phyloP scores from a whole-genome alignment of 2,797 vertebrate species.

The Leontopithecus rosalia region DNA sequence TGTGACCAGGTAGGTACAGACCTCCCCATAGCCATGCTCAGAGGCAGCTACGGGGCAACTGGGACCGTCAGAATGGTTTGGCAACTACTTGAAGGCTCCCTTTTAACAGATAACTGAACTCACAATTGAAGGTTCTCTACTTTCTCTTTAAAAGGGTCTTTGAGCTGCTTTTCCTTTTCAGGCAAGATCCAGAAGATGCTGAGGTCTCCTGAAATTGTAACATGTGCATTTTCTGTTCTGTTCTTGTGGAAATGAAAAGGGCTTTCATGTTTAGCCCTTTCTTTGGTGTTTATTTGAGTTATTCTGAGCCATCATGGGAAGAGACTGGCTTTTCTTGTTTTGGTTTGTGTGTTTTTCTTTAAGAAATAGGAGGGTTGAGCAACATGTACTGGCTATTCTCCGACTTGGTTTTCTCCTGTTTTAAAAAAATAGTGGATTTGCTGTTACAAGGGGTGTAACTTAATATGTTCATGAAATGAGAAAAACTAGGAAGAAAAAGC shows the following conservation, averaged over 20 bases:
- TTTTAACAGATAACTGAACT: not conserved
- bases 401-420: not conserved
- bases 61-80: not conserved
- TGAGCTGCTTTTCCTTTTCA: not conserved
- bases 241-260: not conserved
- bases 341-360: not conserved
- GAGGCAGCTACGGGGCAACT: accelerated
- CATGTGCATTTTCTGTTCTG: not conserved
- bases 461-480: not conserved
- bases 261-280: not conserved
- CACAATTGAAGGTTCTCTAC: not conserved
- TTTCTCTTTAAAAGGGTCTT: not conserved
- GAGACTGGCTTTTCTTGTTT: not conserved
- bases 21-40: accelerated
- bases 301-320: not conserved
- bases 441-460: not conserved
- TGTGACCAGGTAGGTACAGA: slow-evolving; percentile 93
- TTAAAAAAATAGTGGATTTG: not conserved
- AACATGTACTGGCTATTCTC: not conserved
- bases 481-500: not conserved
- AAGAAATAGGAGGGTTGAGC: not conserved
- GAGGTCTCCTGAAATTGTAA: not conserved
- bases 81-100: not conserved
- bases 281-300: not conserved
- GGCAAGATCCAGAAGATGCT: not conserved